phyloP scores from a whole-genome alignment of 2,888 invertebrate genomes.

The Tinea semifulvella region DNA sequence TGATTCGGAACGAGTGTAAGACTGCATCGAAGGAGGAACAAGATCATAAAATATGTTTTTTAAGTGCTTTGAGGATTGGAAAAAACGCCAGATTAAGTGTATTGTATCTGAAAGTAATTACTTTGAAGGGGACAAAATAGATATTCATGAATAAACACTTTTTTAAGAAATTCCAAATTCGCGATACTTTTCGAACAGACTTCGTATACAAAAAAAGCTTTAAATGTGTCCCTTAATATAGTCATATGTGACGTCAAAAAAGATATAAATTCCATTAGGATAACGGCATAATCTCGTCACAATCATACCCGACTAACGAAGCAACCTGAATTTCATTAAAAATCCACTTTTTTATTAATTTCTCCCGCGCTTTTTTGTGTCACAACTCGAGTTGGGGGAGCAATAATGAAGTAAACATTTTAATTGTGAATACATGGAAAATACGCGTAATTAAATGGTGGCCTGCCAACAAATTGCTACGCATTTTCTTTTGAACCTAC shows the following conservation, averaged over 20 bases:
- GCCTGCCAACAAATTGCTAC: not conserved
- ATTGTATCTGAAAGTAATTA: too few relatives aligned
- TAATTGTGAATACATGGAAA: conserved; percentile 3
- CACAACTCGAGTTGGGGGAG: not conserved
- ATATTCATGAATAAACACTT: too few relatives aligned
- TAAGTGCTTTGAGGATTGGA: too few relatives aligned
- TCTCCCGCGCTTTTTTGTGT: conserved; percentile 4
- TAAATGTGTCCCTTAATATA: too few relatives aligned
- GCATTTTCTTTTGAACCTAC: conserved; percentile 3
- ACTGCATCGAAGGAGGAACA: too few relatives aligned
- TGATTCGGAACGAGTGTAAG: too few relatives aligned
- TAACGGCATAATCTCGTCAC: conserved; percentile 17
- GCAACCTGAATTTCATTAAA: conserved; percentile 21
- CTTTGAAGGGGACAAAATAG: too few relatives aligned
- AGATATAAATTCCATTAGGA: conserved; percentile 19
- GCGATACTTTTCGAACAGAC: too few relatives aligned
- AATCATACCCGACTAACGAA: conserved; percentile 24
- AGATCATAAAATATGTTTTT: too few relatives aligned
- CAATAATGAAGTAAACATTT: conserved; percentile 8
- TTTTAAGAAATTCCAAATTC: too few relatives aligned
- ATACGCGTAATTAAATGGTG: not conserved
- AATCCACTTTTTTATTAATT: not conserved
- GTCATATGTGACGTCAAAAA: not conserved
- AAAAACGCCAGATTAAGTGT: too few relatives aligned
- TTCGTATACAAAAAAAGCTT: too few relatives aligned